A percentile compares a stretch with the other conserved stretches of the same genome.
These are phyloP conservation scores for Sebastes miniatus DNA, from an alignment of 2,797 vertebrate species.

Conservation along the genomic window DNA sequence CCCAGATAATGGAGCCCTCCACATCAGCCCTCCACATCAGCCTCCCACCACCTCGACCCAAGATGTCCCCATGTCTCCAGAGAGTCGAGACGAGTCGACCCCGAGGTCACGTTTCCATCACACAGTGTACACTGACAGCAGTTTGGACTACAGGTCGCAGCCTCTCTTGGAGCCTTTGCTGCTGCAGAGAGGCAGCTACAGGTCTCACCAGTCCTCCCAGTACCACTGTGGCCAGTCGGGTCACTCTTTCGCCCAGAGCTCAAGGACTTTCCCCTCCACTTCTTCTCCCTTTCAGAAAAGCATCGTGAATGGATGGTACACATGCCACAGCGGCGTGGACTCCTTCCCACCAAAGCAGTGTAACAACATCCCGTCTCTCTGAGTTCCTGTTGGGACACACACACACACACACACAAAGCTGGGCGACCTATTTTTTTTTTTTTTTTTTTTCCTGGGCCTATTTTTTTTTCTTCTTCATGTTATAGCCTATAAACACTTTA, in stretches of 20 bases:
- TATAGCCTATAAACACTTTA: background rate
- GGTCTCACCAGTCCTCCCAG: conserved; percentile 78
- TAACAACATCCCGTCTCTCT: conserved; percentile 72
- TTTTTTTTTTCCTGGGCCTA: background rate
- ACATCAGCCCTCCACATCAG: conserved; percentile 62
- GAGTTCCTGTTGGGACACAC: conserved; percentile 32
- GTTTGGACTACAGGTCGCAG: conserved; percentile 84
- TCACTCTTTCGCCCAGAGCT: conserved; percentile 74
- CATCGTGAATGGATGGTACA: conserved; percentile 84
- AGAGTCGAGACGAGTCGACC: conserved; percentile 76
- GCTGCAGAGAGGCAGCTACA: conserved; percentile 78
- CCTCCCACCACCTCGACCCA: conserved; percentile 60
- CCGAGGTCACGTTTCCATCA: conserved; percentile 83
- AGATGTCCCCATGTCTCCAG: conserved; percentile 70
- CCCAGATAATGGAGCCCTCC: conserved; percentile 55
- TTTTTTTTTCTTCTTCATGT: background rate
- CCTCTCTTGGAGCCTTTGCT: conserved; percentile 82
- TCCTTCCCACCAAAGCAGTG: conserved; percentile 80
- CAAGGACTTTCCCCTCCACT: conserved; percentile 76
- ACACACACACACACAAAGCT: too few species aligned
- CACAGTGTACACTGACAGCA: conserved; percentile 75
- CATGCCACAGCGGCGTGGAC: conserved; percentile 82
- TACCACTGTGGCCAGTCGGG: conserved; percentile 77
- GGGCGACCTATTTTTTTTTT: background rate
- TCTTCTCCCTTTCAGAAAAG: conserved; percentile 82